Evolutionary conservation across 2,797 vertebrate species (phyloP).

Genomic region (Chelonia mydas): DNA sequence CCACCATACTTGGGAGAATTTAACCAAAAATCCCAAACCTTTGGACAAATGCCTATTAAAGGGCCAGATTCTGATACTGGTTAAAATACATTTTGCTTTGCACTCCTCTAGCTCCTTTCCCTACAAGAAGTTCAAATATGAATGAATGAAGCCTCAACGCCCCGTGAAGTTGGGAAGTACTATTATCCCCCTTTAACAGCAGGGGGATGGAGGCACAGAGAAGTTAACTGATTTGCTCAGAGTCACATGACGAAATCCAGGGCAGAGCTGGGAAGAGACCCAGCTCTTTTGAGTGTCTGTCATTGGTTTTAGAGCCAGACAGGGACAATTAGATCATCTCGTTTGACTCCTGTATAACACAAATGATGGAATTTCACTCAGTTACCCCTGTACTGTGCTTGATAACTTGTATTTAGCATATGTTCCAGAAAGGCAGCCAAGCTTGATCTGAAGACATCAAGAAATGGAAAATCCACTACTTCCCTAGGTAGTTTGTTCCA

Average conservation of each 20-base stretch:
- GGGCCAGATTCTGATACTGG: neutral
- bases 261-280: too few relatives aligned
- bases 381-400: too few relatives aligned
- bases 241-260: neutral
- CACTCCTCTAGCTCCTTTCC: neutral
- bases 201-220: neutral
- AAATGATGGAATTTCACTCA: too few relatives aligned
- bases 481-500: neutral
- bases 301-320: too few relatives aligned
- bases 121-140: neutral
- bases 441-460: too few relatives aligned
- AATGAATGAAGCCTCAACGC: neutral
- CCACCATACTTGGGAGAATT: too few relatives aligned
- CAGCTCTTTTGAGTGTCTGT: too few relatives aligned
- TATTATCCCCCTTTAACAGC: neutral
- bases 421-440: too few relatives aligned
- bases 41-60: neutral
- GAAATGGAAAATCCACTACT: neutral
- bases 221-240: neutral
- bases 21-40: too few relatives aligned
- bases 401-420: too few relatives aligned
- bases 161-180: neutral
- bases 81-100: rapidly evolving
- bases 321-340: too few relatives aligned
- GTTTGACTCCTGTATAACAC: too few relatives aligned